Conservation (phyloP, 1,140 invertebrate genomes). For the Drosophila pachea region DNA sequence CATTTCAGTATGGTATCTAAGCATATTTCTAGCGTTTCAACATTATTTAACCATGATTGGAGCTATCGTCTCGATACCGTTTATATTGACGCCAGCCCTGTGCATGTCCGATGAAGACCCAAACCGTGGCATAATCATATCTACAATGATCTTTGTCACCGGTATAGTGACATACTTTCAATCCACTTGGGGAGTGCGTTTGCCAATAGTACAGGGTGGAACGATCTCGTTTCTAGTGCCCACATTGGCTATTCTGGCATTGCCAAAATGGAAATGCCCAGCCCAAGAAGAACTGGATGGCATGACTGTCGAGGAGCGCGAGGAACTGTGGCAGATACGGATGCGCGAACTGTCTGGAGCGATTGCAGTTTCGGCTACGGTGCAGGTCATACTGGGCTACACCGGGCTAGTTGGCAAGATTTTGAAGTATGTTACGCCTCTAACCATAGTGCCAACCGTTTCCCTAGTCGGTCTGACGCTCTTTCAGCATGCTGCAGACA, state of each 20-base stretch:
- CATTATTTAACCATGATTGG: slow-evolving; percentile 94
- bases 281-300: slow-evolving; percentile 79
- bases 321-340: slow-evolving; percentile 86
- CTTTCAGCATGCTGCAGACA: slow-evolving; percentile 87
- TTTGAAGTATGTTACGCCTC: slow-evolving; percentile 87
- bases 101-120: slow-evolving; percentile 91
- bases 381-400: slow-evolving; percentile 87
- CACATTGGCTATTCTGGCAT: slow-evolving; percentile 88
- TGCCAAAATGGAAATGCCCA: slow-evolving; percentile 90
- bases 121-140: slow-evolving; percentile 89
- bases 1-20: slow-evolving; percentile 84
- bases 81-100: slow-evolving; percentile 88
- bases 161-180: slow-evolving; percentile 91
- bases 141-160: slow-evolving; percentile 93
- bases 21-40: slow-evolving; percentile 90
- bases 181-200: slow-evolving; percentile 86
- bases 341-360: slow-evolving; percentile 92
- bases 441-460: slow-evolving; percentile 90
- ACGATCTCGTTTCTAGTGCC: slow-evolving; percentile 92
- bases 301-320: slow-evolving; percentile 82
- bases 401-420: slow-evolving; percentile 86
- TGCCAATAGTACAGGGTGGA: slow-evolving; percentile 86
- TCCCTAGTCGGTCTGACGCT: slow-evolving; percentile 88
- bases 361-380: slow-evolving; percentile 88
- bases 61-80: slow-evolving; percentile 90